Conservation (phyloP, 53 echinoderm and acorn worm genomes). For the Luidia sarsii region DNA sequence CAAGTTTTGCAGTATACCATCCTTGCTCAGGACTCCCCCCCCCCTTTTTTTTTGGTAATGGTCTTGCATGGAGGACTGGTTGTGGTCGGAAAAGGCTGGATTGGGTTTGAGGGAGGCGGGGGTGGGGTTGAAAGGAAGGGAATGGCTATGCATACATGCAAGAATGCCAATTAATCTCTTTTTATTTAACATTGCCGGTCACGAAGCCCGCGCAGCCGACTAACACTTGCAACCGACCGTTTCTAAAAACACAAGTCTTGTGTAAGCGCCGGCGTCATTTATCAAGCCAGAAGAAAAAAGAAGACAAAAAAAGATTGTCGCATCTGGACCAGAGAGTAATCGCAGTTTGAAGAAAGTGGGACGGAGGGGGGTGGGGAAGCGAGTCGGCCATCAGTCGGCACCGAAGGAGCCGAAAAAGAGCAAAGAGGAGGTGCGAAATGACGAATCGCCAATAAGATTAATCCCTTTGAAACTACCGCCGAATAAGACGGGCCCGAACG, state of each 20-base stretch:
- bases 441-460: slow-evolving; percentile 40
- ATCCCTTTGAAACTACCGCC: slow-evolving; percentile 33
- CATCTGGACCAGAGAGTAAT: neutral
- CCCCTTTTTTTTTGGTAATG: too few relatives aligned
- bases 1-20: too few relatives aligned
- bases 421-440: slow-evolving; percentile 37
- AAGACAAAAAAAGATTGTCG: too few relatives aligned
- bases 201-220: neutral
- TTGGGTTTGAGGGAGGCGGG: too few relatives aligned
- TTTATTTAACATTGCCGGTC: slow-evolving; percentile 34
- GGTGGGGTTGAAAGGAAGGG: too few relatives aligned
- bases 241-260: slow-evolving; percentile 10
- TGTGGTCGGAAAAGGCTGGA: too few relatives aligned
- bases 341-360: too few relatives aligned
- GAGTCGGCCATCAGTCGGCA: too few relatives aligned
- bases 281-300: slow-evolving; percentile 6
- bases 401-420: neutral
- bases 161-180: slow-evolving; percentile 31
- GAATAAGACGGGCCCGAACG: neutral
- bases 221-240: neutral
- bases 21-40: too few relatives aligned
- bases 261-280: slow-evolving; percentile 17
- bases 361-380: too few relatives aligned
- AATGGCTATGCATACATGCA: neutral
- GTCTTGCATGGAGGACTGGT: too few relatives aligned